Base-by-base conservation (phyloP, 2,113 vertebrate genomes). In the Notiomystis cincta region DNA sequence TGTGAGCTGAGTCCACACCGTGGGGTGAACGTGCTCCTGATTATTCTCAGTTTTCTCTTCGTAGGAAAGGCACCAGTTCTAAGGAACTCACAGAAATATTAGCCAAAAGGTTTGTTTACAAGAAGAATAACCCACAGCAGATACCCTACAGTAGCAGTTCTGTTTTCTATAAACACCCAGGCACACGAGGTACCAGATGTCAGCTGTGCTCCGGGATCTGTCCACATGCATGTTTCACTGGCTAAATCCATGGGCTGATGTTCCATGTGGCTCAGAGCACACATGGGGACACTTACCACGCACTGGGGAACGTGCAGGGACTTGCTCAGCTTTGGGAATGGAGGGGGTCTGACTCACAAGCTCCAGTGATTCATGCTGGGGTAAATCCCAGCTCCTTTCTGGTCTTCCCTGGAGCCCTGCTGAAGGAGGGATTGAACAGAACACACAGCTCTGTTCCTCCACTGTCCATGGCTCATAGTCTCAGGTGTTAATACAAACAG, bases 311-410 rank as follows among this genome's bases (percentile, higher is more conserved):
- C 27, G 0, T 89, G 95, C 89, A 58, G 89, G 0, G 56, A 71
- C 95, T 90, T 45, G 96, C 72, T 78, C 42, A 35, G 86, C 71
- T 56, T 66, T 58, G 90, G 90, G 80, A 90, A 92, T 5, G 2
- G 27, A 87, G 76, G 80, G 90, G 76, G 30, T 66, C 93, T 96
- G 96, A 97, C 86, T 96, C 96, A 97, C 80, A 35, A 44, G 47
- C 86, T 91, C 83, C 76, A 67, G 76, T 96, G 95, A 97, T 95
- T 97, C 96, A 96, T 13, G 2, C 89, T 89, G 94, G 89, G 95
- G 42, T 89, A 38, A 51, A 60, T 81, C 89, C 83, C 80, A 75
- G 67, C 76, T 89, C 51, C 80, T 38, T 90, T 90, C 67, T 90
- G 80, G 80, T 58, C 67, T 58, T 58, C 79, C 17, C 47, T 54